Evolutionary conservation across 2,888 invertebrate genomes (phyloP).

Genomic region (Diachrysia chrysitis): DNA sequence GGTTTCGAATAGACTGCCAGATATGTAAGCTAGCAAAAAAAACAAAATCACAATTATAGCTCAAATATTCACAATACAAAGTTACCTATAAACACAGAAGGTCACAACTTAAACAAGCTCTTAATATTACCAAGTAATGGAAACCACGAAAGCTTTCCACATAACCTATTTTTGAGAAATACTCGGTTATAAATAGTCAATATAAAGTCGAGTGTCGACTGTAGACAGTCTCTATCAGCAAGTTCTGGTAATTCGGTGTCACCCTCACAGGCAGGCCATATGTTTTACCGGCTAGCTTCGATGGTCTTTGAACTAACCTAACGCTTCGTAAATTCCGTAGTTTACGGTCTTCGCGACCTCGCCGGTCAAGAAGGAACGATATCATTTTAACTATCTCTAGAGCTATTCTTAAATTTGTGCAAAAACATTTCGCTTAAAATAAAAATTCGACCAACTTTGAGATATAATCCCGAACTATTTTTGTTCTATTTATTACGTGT

Average conservation of each 20-base stretch:
- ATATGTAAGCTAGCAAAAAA: background rate
- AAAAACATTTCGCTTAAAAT: slow-evolving; percentile 17
- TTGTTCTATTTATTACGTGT: slow-evolving; percentile 12
- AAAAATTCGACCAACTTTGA: slow-evolving; percentile 9
- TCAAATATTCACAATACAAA: background rate
- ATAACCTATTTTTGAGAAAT: slow-evolving; percentile 51
- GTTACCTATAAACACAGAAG: background rate
- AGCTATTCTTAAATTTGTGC: slow-evolving; percentile 38
- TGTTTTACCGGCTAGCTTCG: slow-evolving; percentile 73
- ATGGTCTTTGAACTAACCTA: slow-evolving; percentile 67
- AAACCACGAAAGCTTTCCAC: slow-evolving; percentile 21
- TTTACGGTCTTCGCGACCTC: slow-evolving; percentile 69
- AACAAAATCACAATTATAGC: background rate
- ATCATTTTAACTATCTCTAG: slow-evolving; percentile 61
- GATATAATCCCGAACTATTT: slow-evolving; percentile 16
- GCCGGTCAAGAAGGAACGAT: slow-evolving; percentile 66
- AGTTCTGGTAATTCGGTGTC: slow-evolving; percentile 74
- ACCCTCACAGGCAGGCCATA: slow-evolving; percentile 68
- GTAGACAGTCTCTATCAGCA: slow-evolving; percentile 68
- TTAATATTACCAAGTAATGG: slow-evolving; percentile 9
- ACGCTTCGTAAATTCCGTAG: slow-evolving; percentile 68
- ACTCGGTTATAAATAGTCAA: slow-evolving; percentile 63
- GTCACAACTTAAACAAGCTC: background rate
- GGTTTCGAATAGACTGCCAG: background rate
- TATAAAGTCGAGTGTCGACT: slow-evolving; percentile 66